A percentile compares a stretch with the other conserved stretches of the same genome.
These are phyloP conservation scores for Sesia bembeciformis DNA, from an alignment of 2,888 invertebrate genomes.

Conservation along the genomic window DNA sequence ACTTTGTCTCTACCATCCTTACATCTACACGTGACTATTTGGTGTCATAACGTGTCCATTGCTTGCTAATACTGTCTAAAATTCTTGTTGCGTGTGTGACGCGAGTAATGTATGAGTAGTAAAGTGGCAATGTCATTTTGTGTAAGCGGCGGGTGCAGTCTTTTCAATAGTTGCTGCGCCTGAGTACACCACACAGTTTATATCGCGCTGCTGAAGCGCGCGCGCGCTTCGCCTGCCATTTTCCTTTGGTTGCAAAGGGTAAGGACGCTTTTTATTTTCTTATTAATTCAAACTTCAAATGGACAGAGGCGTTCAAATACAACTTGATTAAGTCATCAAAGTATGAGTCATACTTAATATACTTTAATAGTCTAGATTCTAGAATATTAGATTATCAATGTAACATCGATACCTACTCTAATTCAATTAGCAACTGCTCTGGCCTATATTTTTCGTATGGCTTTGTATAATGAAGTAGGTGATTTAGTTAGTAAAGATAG, in stretches of 20 bases:
- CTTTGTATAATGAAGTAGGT: too few relatives aligned
- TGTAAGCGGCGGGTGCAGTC: background rate
- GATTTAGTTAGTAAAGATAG: too few relatives aligned
- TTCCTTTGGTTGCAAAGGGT: background rate
- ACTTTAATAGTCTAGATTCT: too few relatives aligned
- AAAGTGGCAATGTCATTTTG: background rate
- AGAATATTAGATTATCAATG: too few relatives aligned
- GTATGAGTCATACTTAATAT: too few relatives aligned
- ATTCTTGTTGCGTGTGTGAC: background rate
- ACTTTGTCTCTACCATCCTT: background rate
- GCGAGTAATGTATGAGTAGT: background rate
- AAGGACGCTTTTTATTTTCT: background rate
- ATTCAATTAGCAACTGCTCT: too few relatives aligned
- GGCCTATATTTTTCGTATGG: too few relatives aligned
- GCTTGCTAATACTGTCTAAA: background rate
- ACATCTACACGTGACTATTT: background rate
- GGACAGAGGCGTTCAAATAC: too few relatives aligned
- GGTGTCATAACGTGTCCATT: background rate
- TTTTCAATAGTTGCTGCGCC: constrained; percentile 6
- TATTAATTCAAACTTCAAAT: too few relatives aligned
- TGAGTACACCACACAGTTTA: constrained; percentile 11
- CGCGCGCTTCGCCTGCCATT: constrained; percentile 7
- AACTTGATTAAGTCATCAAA: too few relatives aligned
- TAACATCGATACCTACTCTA: too few relatives aligned
- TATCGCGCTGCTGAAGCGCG: constrained; percentile 12